Evolutionary conservation across 2,797 vertebrate genomes (phyloP).

Genomic region (Caiman crocodilus): DNA sequence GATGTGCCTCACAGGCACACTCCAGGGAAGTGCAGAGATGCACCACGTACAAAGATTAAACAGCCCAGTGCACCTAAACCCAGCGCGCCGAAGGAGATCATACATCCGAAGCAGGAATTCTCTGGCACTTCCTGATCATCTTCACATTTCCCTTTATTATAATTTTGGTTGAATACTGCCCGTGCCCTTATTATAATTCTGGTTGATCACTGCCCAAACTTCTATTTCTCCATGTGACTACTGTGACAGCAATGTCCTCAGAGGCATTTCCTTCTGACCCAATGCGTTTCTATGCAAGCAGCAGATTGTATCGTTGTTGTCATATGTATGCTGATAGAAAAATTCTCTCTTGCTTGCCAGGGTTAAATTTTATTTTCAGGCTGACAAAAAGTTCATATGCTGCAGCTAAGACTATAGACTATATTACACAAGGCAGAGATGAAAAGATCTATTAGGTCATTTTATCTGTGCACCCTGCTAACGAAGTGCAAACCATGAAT

Average conservation of each 20-base stretch:
- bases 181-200: background rate
- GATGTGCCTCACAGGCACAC: too few relatives aligned
- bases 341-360: constrained; percentile 31
- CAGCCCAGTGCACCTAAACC: background rate
- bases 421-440: background rate
- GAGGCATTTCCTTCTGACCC: constrained; percentile 44
- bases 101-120: background rate
- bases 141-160: background rate
- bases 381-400: constrained; percentile 13
- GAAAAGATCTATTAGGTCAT: constrained; percentile 56
- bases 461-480: constrained; percentile 19
- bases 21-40: too few relatives aligned
- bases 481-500: constrained; percentile 55
- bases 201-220: background rate
- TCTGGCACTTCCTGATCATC: too few relatives aligned
- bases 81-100: background rate
- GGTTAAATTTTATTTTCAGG: constrained; percentile 47
- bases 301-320: constrained; percentile 46
- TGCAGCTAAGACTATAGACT: constrained; percentile 3
- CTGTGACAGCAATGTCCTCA: constrained; percentile 51
- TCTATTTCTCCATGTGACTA: background rate
- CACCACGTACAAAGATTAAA: too few relatives aligned
- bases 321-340: constrained; percentile 42
- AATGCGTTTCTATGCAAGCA: constrained; percentile 48
- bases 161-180: background rate